Base-by-base conservation (phyloP, 2,888 invertebrate genomes). In the Drosophila paranaensis region DNA sequence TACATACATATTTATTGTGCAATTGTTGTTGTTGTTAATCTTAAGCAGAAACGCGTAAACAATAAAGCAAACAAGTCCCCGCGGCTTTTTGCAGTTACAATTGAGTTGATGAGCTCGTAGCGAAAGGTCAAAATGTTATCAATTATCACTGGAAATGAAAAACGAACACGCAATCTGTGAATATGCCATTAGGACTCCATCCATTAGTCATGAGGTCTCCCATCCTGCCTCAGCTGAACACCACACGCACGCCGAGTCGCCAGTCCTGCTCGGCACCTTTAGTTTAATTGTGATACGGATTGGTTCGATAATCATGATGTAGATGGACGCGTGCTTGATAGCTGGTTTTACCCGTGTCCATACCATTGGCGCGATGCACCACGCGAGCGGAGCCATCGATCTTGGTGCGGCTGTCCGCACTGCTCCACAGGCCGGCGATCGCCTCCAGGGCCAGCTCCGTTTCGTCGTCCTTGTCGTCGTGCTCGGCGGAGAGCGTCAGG, bases 401-500 rank as follows among this genome's bases (percentile, higher is more conserved):
- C 64, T 91, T 90, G 0, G 92, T 92, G 14, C 91, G 90, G 13
- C 88, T 91, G 69, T 92, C 92, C 0, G 82, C 73, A 57, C 92
- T 93, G 60, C 90, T 90, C 92, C 92, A 93, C 9, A 93, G 74
- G 60, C 91, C 92, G 0, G 91, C 92, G 54, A 92, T 92, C 1
- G 92, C 92, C 77, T 92, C 93, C 30, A 92, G 73, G 0, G 91
- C 88, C 57, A 93, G 63, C 73, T 93, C 92, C 0, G 93, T 93
- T 25, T 92, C 92, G 25, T 90, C 90, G 4, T 88, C 89, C 53
- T 88, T 80, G 53, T 92, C 91, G 62, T 92, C 91, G 68, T 93
- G 92, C 27, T 93, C 93, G 2, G 92, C 93, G 2, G 91, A 91
- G 6, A 93, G 5, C 3, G 90, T 92, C 46, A 93, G 74, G 81